Base-by-base conservation (phyloP, 2,113 vertebrate species). In the Haemorhous mexicanus region DNA sequence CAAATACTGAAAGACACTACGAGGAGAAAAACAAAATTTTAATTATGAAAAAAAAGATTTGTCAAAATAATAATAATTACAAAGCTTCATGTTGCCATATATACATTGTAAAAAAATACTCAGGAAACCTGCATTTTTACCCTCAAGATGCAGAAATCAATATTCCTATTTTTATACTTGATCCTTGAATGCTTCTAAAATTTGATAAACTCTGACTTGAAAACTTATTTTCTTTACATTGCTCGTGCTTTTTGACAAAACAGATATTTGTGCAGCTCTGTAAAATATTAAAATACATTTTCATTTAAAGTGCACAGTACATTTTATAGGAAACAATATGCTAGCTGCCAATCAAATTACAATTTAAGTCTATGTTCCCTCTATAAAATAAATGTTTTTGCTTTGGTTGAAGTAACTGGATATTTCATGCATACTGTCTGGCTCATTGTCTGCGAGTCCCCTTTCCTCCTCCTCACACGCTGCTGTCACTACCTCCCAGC, bases 281-380 rank as follows among this genome's bases (percentile, higher is more conserved):
- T 95, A 95, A 97, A 97, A 96, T 96, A 98, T 81, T 97, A 97
- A 98, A 97, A 97, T 97, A 97, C 91, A 96, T 96, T 96, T 98
- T 96, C 94, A 95, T 97, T 97, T 96, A 98, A 98, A 98, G 98
- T 98, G 98, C 98, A 97, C 96, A 97, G 97, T 98, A 98, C 95
- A 80, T 97, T 69, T 90, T 78, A 94, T 53, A 98, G 96, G 94
- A 97, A 97, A 92, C 75, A 49, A 94, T 50, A 82, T 2, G 52
- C 93, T 96, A 97, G 97, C 98, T 98, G 97, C 98, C 97, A 69
- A 93, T 92, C 77, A 56, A 88, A 92, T 33, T 12, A 44, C 61
- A 61, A 64, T 66, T 72, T 50, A 66, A 89, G 62, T 88, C 69
- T 27, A 41, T 24, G 84, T 58, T 64, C 52, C 82, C 58, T 39